These are phyloP conservation scores for Puma concolor DNA, from an alignment of 2,113 vertebrate species.

Conservation along the genomic window DNA sequence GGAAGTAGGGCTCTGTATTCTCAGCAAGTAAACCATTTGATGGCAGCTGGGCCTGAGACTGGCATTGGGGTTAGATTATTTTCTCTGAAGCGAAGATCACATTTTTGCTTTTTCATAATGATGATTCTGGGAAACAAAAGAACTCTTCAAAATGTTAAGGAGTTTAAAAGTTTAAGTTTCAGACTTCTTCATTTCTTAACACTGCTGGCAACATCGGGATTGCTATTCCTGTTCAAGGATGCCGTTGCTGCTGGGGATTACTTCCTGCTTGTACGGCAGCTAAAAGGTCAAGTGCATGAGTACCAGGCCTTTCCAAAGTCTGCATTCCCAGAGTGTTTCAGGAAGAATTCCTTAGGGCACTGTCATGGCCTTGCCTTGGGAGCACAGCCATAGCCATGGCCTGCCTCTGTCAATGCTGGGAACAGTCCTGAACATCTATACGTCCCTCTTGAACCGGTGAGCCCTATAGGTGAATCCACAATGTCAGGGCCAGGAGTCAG, in stretches of 20 bases:
- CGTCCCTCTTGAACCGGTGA: not conserved
- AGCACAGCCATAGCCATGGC: not conserved
- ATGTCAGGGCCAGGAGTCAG: not conserved
- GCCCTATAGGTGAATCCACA: not conserved
- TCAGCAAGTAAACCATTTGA: not conserved
- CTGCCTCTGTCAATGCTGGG: not conserved
- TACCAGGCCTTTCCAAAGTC: not conserved
- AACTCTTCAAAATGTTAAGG: not conserved
- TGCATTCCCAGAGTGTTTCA: not conserved
- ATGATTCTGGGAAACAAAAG: not conserved
- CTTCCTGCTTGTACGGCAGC: not conserved
- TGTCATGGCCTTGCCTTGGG: not conserved
- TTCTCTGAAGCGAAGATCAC: not conserved
- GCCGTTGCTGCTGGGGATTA: not conserved
- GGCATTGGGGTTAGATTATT: not conserved
- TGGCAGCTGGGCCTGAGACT: not conserved
- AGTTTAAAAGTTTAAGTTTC: not conserved
- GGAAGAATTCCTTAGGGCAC: not conserved
- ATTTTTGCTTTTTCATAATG: not conserved
- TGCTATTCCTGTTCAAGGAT: not conserved
- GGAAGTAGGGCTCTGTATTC: not conserved
- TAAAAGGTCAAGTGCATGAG: not conserved
- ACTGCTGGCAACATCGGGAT: not conserved
- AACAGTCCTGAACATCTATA: not conserved
- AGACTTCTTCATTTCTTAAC: not conserved